phyloP scores from a whole-genome alignment of 2,797 vertebrate species.

The Lophotriccus pileatus region DNA sequence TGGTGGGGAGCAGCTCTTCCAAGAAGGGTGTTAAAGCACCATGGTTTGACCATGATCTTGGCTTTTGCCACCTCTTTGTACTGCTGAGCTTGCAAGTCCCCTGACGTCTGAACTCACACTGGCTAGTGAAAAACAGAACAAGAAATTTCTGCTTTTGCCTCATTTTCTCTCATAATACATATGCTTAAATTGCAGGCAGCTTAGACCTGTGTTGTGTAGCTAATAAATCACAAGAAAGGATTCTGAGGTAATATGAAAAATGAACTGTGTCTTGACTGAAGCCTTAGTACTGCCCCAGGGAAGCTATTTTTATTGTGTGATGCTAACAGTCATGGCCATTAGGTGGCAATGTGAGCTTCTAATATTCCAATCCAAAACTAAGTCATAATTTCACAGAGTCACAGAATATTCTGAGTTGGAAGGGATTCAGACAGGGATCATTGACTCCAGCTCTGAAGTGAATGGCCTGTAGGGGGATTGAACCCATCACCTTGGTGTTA shows the following conservation, averaged over 20 bases:
- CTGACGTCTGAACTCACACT: background rate
- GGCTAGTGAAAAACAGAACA: background rate
- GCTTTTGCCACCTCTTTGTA: background rate
- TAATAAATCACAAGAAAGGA: background rate
- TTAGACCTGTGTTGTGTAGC: background rate
- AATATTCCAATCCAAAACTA: background rate
- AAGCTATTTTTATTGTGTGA: background rate
- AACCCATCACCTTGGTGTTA: background rate
- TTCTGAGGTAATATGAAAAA: background rate
- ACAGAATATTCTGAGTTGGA: background rate
- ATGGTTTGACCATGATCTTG: background rate
- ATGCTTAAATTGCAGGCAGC: background rate
- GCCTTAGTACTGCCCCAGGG: background rate
- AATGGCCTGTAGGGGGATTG: background rate
- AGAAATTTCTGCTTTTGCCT: background rate
- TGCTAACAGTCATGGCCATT: conserved; percentile 25
- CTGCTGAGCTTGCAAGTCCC: background rate
- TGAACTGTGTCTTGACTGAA: background rate
- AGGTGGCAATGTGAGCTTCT: conserved; percentile 57
- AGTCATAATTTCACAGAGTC: background rate
- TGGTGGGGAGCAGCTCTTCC: background rate
- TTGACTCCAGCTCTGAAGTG: background rate
- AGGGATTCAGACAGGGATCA: background rate
- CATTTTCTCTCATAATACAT: background rate
- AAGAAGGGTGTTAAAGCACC: background rate